phyloP scores from a whole-genome alignment of 2,888 invertebrate genomes.

The Caenorhabditis afra region DNA sequence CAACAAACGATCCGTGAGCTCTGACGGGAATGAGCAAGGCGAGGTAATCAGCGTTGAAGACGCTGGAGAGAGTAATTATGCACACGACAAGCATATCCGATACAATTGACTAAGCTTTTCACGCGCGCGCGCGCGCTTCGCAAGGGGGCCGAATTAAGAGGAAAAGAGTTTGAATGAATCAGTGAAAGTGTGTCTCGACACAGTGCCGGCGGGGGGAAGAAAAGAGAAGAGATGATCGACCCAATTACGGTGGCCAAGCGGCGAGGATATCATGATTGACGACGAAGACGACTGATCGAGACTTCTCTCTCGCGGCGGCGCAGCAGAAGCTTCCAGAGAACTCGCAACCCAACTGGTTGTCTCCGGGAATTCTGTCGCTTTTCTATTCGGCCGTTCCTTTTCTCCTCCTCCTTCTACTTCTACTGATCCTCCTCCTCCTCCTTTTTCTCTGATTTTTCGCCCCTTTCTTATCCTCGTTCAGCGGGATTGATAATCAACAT shows the following conservation, averaged over 20 bases:
- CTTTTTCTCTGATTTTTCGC: too few species aligned
- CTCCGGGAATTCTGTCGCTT: background rate
- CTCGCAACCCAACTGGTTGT: slow-evolving; percentile 17
- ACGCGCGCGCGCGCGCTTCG: background rate
- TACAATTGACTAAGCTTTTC: slow-evolving; percentile 52
- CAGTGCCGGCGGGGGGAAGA: background rate
- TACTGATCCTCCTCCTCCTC: too few species aligned
- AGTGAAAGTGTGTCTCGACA: slow-evolving; percentile 20
- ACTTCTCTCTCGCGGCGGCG: background rate
- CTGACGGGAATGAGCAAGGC: slow-evolving; percentile 7
- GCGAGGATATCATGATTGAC: slow-evolving; percentile 30
- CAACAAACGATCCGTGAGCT: background rate
- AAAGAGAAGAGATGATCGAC: slow-evolving; percentile 40
- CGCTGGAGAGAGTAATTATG: slow-evolving; percentile 36
- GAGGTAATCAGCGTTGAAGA: background rate
- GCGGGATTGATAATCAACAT: too few species aligned
- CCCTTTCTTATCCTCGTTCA: too few species aligned
- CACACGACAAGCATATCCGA: slow-evolving; percentile 29
- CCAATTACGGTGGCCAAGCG: slow-evolving; percentile 42
- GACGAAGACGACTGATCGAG: too few species aligned
- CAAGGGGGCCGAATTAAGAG: slow-evolving; percentile 12
- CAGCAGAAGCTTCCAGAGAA: slow-evolving; percentile 9
- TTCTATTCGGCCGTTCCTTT: background rate
- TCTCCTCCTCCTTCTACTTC: too few species aligned
- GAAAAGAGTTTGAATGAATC: slow-evolving; percentile 21